These are phyloP conservation scores for Macrobrachium rosenbergii DNA, from an alignment of 1,140 invertebrate species.

Conservation along the genomic window DNA sequence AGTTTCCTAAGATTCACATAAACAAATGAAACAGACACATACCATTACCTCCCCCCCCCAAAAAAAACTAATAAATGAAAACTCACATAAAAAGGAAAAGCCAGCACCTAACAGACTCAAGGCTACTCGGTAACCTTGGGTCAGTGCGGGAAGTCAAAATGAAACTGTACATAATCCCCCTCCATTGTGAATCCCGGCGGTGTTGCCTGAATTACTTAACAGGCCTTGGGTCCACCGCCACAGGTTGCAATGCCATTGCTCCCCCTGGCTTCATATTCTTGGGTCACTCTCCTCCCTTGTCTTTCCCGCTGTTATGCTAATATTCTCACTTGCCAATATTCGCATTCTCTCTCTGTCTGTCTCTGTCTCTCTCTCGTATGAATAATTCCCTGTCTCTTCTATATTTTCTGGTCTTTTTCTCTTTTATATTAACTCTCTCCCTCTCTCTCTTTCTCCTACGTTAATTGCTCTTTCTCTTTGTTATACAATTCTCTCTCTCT, in stretches of 20 bases:
- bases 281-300: constrained; percentile 17
- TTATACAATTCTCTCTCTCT: no score
- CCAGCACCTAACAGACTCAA: no score
- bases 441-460: neutral
- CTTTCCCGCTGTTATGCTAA: constrained; percentile 26
- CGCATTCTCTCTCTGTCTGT: constrained; percentile 35
- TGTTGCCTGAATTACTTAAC: neutral
- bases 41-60: neutral
- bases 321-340: constrained; percentile 8
- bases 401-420: neutral
- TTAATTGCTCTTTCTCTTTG: neutral
- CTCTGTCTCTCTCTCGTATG: constrained; percentile 5
- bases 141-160: neutral
- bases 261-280: neutral
- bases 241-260: neutral
- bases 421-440: neutral
- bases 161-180: neutral
- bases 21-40: no score
- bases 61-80: neutral
- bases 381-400: neutral
- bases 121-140: no score
- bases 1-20: no score
- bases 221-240: neutral
- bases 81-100: neutral
- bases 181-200: no score